A percentile compares a stretch with the other conserved stretches of the same genome.
Conservation (phyloP, 2,888 invertebrate genomes). For the Drosophila glabriapex region DNA sequence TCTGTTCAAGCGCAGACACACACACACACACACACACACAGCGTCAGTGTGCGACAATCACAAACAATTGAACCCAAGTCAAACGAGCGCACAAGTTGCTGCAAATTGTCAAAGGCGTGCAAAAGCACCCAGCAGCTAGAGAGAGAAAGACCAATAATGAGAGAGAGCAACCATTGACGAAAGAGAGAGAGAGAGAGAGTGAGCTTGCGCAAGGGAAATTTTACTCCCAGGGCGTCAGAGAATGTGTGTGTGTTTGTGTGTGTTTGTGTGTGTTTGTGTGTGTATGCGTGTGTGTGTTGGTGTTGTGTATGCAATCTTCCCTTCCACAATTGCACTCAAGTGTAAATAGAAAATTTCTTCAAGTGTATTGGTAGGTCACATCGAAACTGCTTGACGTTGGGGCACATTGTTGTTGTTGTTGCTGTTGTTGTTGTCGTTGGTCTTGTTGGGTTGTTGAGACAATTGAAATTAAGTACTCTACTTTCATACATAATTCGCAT, state of each 20-base stretch:
- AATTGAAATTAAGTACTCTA: constrained; percentile 81
- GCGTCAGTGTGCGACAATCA: constrained; percentile 68
- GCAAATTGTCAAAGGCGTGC: constrained; percentile 80
- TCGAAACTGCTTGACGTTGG: constrained; percentile 63
- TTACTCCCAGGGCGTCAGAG: constrained; percentile 42
- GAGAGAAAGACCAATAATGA: constrained; percentile 19
- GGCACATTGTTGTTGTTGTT: constrained; percentile 11
- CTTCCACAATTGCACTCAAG: constrained; percentile 67
- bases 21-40: constrained; percentile 10
- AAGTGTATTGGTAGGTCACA: constrained; percentile 81
- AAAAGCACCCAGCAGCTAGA: constrained; percentile 49
- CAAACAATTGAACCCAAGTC: constrained; percentile 82
- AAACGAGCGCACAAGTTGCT: constrained; percentile 82
- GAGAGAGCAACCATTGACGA: constrained; percentile 8
- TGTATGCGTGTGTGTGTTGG: constrained; percentile 26
- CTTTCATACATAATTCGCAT: constrained; percentile 81
- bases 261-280: background rate
- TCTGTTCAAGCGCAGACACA: constrained; percentile 53
- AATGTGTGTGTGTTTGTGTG: background rate
- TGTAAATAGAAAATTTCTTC: constrained; percentile 80
- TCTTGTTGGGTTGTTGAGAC: constrained; percentile 71
- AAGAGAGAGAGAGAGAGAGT: background rate
- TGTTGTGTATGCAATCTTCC: constrained; percentile 45
- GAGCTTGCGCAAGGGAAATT: constrained; percentile 63
- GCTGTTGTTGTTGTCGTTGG: constrained; percentile 29